Conservation (phyloP, 1,140 invertebrate species). For the Mya arenaria region DNA sequence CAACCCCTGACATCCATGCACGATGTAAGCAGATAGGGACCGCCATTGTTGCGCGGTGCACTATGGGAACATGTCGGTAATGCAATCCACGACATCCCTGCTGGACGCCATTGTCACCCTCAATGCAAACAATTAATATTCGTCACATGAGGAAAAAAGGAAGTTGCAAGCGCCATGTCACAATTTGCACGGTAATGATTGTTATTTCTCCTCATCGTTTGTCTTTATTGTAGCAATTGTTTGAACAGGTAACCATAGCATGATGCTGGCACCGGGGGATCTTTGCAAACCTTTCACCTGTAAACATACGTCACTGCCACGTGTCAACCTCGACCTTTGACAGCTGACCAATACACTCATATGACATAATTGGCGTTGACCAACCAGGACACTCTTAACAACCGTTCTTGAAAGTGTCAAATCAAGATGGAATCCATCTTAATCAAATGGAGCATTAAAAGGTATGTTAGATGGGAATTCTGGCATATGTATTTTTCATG, state of each 20-base stretch:
- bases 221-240: not conserved
- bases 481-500: no score
- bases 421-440: not conserved
- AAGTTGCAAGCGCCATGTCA: slow-evolving; percentile 27
- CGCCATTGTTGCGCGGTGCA: slow-evolving; percentile 49
- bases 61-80: slow-evolving; percentile 53
- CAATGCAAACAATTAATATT: slow-evolving; percentile 25
- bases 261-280: slow-evolving; percentile 28
- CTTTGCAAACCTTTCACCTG: slow-evolving; percentile 37
- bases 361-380: not conserved
- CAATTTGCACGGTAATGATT: slow-evolving; percentile 35
- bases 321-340: slow-evolving; percentile 25
- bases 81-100: slow-evolving; percentile 21
- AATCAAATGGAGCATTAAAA: no score
- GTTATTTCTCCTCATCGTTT: slow-evolving; percentile 23
- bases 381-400: not conserved
- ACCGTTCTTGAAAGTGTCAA: not conserved
- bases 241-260: not conserved
- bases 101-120: slow-evolving; percentile 13
- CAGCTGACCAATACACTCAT: not conserved
- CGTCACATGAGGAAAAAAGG: slow-evolving; percentile 1
- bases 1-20: slow-evolving; percentile 14
- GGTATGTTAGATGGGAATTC: no score
- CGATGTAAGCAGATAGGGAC: not conserved
- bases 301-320: slow-evolving; percentile 54